These are phyloP conservation scores for Cerastoderma edule DNA, from an alignment of 2,888 invertebrate genomes.

Conservation along the genomic window DNA sequence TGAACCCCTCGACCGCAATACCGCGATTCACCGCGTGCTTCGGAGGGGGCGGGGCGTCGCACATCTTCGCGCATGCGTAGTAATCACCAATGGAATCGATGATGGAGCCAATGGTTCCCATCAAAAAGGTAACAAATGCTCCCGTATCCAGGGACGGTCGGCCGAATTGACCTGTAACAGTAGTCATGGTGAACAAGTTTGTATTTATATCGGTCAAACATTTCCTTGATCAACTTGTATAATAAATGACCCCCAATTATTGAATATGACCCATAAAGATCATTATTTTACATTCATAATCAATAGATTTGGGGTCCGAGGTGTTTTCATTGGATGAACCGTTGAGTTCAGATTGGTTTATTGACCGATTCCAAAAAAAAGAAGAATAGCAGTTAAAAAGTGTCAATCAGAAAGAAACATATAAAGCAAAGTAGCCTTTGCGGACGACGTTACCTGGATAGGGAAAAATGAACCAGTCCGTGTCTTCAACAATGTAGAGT, in stretches of 20 bases:
- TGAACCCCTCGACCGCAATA: constrained; percentile 60
- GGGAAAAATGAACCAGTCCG: constrained; percentile 78
- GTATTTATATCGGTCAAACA: too few relatives aligned
- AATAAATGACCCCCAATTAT: too few relatives aligned
- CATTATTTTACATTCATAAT: too few relatives aligned
- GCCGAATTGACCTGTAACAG: constrained; percentile 69
- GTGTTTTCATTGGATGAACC: too few relatives aligned
- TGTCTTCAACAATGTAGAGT: constrained; percentile 55
- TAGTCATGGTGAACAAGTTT: constrained; percentile 5
- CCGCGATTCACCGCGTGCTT: constrained; percentile 92
- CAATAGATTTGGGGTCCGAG: too few relatives aligned
- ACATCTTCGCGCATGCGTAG: constrained; percentile 90
- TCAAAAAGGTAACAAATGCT: constrained; percentile 65
- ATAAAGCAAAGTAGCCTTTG: too few relatives aligned
- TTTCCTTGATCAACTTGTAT: too few relatives aligned
- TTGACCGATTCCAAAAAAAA: too few relatives aligned
- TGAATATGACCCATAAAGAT: too few relatives aligned
- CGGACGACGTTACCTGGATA: constrained; percentile 88
- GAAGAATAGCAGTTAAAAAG: too few relatives aligned
- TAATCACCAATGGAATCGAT: constrained; percentile 89
- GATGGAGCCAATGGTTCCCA: constrained; percentile 69
- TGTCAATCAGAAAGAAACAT: too few relatives aligned
- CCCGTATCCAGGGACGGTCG: constrained; percentile 58
- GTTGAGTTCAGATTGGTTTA: too few relatives aligned
- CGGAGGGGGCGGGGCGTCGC: constrained; percentile 91